These are phyloP conservation scores for Sphaerophoria rueppellii DNA, from an alignment of 2,888 invertebrate species.

Conservation along the genomic window DNA sequence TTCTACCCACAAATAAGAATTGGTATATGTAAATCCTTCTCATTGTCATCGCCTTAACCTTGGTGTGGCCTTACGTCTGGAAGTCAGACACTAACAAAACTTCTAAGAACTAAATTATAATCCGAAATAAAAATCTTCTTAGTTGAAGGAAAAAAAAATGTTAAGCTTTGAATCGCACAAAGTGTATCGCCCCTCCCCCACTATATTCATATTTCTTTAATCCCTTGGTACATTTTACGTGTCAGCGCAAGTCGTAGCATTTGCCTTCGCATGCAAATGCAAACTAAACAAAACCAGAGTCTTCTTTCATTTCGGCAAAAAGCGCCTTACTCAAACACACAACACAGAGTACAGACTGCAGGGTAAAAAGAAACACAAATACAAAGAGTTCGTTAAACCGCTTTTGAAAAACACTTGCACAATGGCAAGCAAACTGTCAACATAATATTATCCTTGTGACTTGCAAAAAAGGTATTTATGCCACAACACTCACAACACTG, in stretches of 20 bases:
- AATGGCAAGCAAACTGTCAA: constrained; percentile 58
- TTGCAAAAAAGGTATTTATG: constrained; percentile 34
- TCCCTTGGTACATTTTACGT: constrained; percentile 64
- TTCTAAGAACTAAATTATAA: constrained; percentile 45
- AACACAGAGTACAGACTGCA: neutral
- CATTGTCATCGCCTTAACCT: constrained; percentile 52
- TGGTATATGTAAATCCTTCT: constrained; percentile 25
- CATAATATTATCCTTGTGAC: constrained; percentile 53
- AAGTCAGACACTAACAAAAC: constrained; percentile 22
- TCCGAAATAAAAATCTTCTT: constrained; percentile 30
- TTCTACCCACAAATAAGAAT: constrained; percentile 53
- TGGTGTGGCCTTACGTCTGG: constrained; percentile 41
- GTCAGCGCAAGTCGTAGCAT: constrained; percentile 66
- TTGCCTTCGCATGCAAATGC: constrained; percentile 45
- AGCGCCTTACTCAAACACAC: constrained; percentile 14
- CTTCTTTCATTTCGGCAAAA: constrained; percentile 34
- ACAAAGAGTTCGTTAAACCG: constrained; percentile 53
- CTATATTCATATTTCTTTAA: constrained; percentile 22
- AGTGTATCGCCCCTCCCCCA: constrained; percentile 48
- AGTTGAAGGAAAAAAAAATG: constrained; percentile 47
- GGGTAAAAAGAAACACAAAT: neutral
- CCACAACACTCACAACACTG: neutral
- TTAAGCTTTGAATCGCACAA: constrained; percentile 63
- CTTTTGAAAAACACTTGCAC: constrained; percentile 55
- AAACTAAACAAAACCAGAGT: neutral